Evolutionary conservation across 2,888 invertebrate species (phyloP), one percentile per base, ranked within the genome.

Genomic region (Rhyacophila evoluta): DNA sequence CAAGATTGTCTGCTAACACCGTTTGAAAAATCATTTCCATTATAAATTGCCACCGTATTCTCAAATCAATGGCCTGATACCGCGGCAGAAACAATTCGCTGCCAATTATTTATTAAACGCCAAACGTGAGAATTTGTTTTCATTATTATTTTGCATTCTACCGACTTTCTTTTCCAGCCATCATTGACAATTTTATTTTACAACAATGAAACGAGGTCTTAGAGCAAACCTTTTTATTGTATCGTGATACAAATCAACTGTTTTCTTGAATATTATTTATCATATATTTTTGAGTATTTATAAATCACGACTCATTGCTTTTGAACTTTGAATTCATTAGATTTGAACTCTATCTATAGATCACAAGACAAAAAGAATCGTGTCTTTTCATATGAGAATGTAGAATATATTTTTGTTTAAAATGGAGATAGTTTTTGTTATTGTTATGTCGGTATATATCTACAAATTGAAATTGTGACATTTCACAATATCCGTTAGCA

Each of bases 101-200:
- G 69, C 69, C 69, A 69, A 33, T 29, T 28, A 69, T 69, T 69
- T 28, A 41, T 27, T 39, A 38, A 39, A 25, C n/a, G 39, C 38
- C 38, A 15, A 39, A 39, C 72, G 72, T 72, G 72, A 39, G 72
- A 72, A 72, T 27, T 36, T 10, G 55, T 55, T 55, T 55, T 55
- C 25, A 55, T 55, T 55, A 55, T 55, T 39, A 15, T 38, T 70
- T 39, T 39, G 39, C 39, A 39, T 72, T 72, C 72, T 39, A 41
- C n/a, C 11, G 28, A 72, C 72, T 72, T 72, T 72, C 72, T 72
- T 39, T 72, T 72, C 41, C 27, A 36, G 6, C 38, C 38, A 38
- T 5, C 72, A 72, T 72, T 72, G 72, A 72, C 72, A 72, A 72
- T 39, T 72, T 29, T 39, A 25, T 55, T 15, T 55, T 55, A 55